Base-by-base conservation (phyloP, 92 coral and sea anemone genomes). In the Isaurus tuberculatus region DNA sequence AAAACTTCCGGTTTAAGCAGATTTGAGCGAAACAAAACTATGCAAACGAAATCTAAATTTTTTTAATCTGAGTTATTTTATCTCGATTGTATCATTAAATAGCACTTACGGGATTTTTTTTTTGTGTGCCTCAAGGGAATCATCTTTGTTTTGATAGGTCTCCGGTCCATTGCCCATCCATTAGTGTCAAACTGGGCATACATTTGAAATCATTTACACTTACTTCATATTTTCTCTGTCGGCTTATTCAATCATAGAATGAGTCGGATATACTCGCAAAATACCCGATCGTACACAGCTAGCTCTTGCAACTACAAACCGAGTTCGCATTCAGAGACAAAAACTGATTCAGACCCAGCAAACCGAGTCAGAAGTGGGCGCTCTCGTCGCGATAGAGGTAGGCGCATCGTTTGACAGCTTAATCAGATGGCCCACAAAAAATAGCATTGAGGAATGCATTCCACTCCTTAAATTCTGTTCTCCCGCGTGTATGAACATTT, bases 211-310 rank as follows among this genome's bases (percentile, higher is more conserved):
- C 25, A 67, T 5, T 28, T 27, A 32, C 32, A 72, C 31, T 72
- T 36, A 44, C 48, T 46, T 22, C 6, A 77, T 33, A 34, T 77
- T 77, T 75, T 60, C 82, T 77, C 82, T 77, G 82, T 42, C 34
- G 44, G 49, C 70, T 44, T 48, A 36, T 20, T 77, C 55, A 22
- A 3, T 26, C 33, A 34, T 53, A 77, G 26, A 34, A 77, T 77
- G 82, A 77, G 82, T 77, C 69, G 82, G 36, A 77, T 77, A 77
- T 57, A 57, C 34, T 77, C 82, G 31, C 49, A 64, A 77, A 77
- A 27, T 36, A 43, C 82, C 57, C 53, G 70, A 77, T 77, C 82
- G 58, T 46, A 58, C 70, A 55, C 82, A 34, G 33, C 22, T 22
- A 77, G 82, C 82, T 22, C 82, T 0, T 34, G 70, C 36, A 77